Evolutionary conservation across 1,140 invertebrate species (phyloP), one percentile per base, ranked within the genome.

Genomic region (Bombus turneri): DNA sequence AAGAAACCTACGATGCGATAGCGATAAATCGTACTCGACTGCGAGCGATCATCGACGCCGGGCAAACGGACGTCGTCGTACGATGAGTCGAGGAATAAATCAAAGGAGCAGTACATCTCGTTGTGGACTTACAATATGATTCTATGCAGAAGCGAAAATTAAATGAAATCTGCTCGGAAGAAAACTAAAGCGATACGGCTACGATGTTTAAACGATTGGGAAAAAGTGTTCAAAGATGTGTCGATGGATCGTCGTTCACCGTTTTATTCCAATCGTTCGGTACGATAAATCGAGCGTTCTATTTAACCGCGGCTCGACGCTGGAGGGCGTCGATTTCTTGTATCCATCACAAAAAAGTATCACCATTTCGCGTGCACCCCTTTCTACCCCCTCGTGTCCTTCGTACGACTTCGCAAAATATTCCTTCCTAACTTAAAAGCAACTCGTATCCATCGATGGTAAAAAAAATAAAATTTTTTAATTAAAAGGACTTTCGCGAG

Each of bases 311-410:
- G 72, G 64, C n/a, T 43, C 18, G 31, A 81, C 37, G 77, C 28
- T 47, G 53, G 71, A 31, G 37, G n/a, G 57, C 84, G 84, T 71
- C 87, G 59, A 79, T 68, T 79, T 25, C 34, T 34, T 28, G 37
- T 37, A 80, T 88, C 57, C 59, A 89, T 89, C 84, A 88, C 88
- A 86, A 86, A 34, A 89, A 88, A 79, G 66, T 89, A 89, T 89
- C 87, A 89, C 83, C 83, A 79, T 88, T 88, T 81, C 79, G 78
- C 88, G 78, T 57, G 18, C 47, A 72, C 31, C 53, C 41, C 41
- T 41, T 72, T 72, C 68, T 28, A 28, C 3, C 2, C 12, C 6
- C 3, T n/a, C 39, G 10, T 62, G 10, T 79, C 41, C 22, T 37
- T 31, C 62, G n/a, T 28, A 6, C n/a, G 13, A 28, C 5, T 47